Percentiles rank a stretch among this genome's conserved stretches.
Conservation (phyloP, 2,113 vertebrate genomes). For the Phalacrocorax aristotelis region DNA sequence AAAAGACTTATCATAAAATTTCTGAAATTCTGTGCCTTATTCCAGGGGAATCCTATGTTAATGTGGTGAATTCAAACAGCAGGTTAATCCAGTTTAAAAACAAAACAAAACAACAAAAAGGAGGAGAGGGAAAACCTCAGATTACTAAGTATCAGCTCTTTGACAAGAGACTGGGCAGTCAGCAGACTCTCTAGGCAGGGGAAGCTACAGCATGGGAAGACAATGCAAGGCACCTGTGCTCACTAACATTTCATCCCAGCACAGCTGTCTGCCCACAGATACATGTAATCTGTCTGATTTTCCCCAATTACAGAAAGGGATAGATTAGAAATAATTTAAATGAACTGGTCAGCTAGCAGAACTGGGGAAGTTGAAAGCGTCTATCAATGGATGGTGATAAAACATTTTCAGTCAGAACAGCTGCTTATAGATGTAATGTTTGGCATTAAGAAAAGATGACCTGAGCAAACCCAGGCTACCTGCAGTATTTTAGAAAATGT, state of each 20-base stretch:
- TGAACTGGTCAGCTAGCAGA: not conserved
- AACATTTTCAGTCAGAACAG: not conserved
- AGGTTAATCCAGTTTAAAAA: not conserved
- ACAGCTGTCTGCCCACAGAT: not conserved
- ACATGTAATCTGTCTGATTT: accelerated
- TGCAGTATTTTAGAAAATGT: not conserved
- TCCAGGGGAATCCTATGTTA: not conserved
- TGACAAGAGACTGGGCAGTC: not conserved
- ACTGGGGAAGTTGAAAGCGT: not conserved
- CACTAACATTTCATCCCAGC: not conserved
- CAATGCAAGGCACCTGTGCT: not conserved
- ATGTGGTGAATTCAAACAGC: not conserved
- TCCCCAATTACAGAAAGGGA: not conserved
- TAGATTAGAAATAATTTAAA: not conserved
- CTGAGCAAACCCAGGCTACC: not conserved
- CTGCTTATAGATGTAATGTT: not conserved
- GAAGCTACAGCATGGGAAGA: not conserved
- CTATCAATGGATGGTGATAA: constrained; percentile 34
- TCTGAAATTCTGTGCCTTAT: not conserved
- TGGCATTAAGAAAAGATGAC: not conserved
- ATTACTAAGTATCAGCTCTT: not conserved
- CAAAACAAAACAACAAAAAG: not conserved
- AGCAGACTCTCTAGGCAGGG: not conserved
- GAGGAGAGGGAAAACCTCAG: accelerated
- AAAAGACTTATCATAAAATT: not conserved